Base-by-base conservation (phyloP, 2,888 invertebrate species). In the Aradus depressus region DNA sequence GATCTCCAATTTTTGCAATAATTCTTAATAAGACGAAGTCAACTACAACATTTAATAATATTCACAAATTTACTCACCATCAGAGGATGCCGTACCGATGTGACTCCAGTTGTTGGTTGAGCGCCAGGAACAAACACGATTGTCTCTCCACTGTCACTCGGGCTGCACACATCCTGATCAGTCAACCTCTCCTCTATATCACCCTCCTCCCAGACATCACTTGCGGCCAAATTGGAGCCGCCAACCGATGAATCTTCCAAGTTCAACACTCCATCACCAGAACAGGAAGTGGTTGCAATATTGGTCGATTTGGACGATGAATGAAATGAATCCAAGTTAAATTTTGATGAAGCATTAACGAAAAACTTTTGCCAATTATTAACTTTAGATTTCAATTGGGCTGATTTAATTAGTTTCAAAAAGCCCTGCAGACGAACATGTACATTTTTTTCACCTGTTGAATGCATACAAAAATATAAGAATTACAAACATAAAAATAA, bases 291-390 rank as follows among this genome's bases (percentile, higher is more conserved):
- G 10, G 35, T 19, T 14, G 50, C 21, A 4, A 16, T 3, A 12
- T 28, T 14, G 10, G 34, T 38, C 22, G 32, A 35, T 22, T 10
- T 38, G 19, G 31, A 37, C 3, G 53, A 41, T 16, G 37, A 19
- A 31, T 35, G 22, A 32, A 49, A 26, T 14, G 47, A 42, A 16
- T 54, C 52, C 38, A 52, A 51, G 34, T 51, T 50, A 43, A 55
- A 48, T 34, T 48, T 52, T 14, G 53, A 42, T 18, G 55, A 53
- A 12, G 55, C 55, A 41, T 42, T 47, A 25, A 53, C 50, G 10
- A 55, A 31, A 14, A 52, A 47, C 21, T 44, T 52, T 44, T 53
- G 53, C 52, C 53, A 53, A 26, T 45, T 48, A 23, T 47, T 47
- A 19, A 55, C 55, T 19, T 50, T 39, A 42, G 42, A 51, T 8